Base-by-base conservation (phyloP, 2,888 invertebrate species). In the Rapana venosa region DNA sequence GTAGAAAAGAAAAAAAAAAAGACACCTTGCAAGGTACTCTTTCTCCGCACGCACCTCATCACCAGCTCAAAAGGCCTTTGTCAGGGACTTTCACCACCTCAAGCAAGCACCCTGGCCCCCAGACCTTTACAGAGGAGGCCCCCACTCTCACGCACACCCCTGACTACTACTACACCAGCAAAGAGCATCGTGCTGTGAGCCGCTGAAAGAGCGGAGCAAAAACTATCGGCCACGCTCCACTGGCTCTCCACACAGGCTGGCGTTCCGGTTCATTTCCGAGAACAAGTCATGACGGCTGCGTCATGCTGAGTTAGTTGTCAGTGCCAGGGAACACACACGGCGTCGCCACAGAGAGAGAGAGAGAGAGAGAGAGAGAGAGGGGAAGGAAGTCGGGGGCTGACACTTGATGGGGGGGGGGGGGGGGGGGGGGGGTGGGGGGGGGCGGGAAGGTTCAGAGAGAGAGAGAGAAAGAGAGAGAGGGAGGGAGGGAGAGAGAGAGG, bases 161-260 rank as follows among this genome's bases (percentile, higher is more conserved):
- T 66, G 1, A 66, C 17, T 66, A 22, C 13, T 22, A 66, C 17
- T 26, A n/a, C 1, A 74, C n/a, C 5, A 74, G n/a, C 13, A 26
- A n/a, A n/a, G 74, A 74, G 74, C 74, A n/a, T n/a, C 74, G 74
- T 30, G 74, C 74, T 13, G 30, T n/a, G 74, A 74, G 74, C 74
- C n/a, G 11, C 74, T 74, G 74, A 74, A 26, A 74, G 74, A n/a
- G 26, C 30, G 74, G n/a, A 26, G n/a, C 26, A 74, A 5, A 74
- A 74, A 74, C 32, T 79, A 15, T 32, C 77, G 32, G 15, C 35
- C 77, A 79, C 35, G 35, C 32, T 79, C 77, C 17, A 32, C 5
- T 79, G 77, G 32, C 15, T 15, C 26, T 15, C 0, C 32, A 79
- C 77, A 79, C 13, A 74, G 13, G 32, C 35, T 32, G 32, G 32